Evolutionary conservation across 2,113 vertebrate species (phyloP), one percentile per base, ranked within the genome.

Genomic region (Casuarius casuarius): DNA sequence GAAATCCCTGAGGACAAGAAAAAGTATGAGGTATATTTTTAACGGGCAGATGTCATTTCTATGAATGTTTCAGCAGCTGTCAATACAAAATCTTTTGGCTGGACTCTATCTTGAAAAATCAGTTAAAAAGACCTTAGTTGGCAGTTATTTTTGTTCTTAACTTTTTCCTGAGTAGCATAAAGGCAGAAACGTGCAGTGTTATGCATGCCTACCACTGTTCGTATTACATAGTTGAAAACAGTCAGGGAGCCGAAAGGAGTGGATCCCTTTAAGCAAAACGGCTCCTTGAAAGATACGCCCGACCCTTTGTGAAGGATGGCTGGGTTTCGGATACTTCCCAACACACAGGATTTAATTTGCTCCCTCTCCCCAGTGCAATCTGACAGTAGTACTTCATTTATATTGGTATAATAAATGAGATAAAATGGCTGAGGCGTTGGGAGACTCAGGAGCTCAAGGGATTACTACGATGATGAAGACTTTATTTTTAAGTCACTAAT

Each of bases 231-330:
- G 65, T 61, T 66, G 65, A 84, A 81, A 96, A 42, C 20, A 94
- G 61, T 63, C 65, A 70, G 28, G 0, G 8, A 90, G 73, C 5
- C 0, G 0, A 78, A 63, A 78, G 66, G 48, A 87, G n/a, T 0
- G 58, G 68, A 65, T 5, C 56, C 61, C 22, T 70, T 92, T 87
- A 46, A 89, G 73, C 31, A 54, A 66, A 63, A 5, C 7, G 89
- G 58, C 1, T n/a, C 72, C 91, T 75, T 5, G 0, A 49, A 73
- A 31, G 84, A 92, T 0, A 2, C 0, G 0, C 14, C 0, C 31
- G 40, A 77, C 72, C 82, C 84, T 86, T 51, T 3, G 16, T 74
- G 38, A 23, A 4, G 5, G 29, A 72, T 19, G 35, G 18, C 0
- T 72, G 40, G n/a, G 31, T 35, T 65, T 86, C 38, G 2, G 4